Conservation (phyloP, 2,113 vertebrate species). For the Zingel zingel region DNA sequence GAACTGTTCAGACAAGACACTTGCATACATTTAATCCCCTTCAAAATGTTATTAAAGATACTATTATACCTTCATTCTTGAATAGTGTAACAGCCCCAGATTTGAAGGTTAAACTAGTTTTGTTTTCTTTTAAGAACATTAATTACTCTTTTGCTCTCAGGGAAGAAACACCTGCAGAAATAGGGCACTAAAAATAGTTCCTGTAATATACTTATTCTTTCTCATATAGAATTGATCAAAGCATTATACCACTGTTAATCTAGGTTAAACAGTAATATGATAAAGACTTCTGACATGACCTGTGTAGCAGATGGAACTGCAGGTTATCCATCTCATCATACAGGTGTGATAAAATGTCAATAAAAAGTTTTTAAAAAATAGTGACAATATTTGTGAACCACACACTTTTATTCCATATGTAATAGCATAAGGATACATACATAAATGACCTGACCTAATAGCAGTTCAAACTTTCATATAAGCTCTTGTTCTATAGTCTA, state of each 20-base stretch:
- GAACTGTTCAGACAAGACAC: not conserved
- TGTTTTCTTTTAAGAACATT: not conserved
- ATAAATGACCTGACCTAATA: not conserved
- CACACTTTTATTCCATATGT: conserved; percentile 49
- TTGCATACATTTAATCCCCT: not conserved
- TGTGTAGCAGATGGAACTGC: not conserved
- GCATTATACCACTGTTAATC: not conserved
- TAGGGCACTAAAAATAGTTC: not conserved
- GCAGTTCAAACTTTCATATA: conserved; percentile 4
- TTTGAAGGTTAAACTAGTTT: not conserved
- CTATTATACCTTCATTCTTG: not conserved
- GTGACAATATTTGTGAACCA: not conserved
- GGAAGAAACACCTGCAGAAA: not conserved
- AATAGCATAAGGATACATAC: conserved; percentile 2
- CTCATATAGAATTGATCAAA: not conserved
- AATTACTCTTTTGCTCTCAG: not conserved
- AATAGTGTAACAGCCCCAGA: not conserved
- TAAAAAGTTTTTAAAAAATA: too few relatives aligned
- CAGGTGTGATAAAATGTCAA: not conserved
- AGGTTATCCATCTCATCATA: not conserved
- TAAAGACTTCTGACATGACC: not conserved
- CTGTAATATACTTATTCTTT: not conserved
- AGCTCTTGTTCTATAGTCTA: not conserved
- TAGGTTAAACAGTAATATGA: not conserved
- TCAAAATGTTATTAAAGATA: not conserved